Percentiles rank a stretch among this genome's conserved stretches.
phyloP scores from a whole-genome alignment of 2,113 vertebrate genomes.

The Brienomyrus brachyistius region DNA sequence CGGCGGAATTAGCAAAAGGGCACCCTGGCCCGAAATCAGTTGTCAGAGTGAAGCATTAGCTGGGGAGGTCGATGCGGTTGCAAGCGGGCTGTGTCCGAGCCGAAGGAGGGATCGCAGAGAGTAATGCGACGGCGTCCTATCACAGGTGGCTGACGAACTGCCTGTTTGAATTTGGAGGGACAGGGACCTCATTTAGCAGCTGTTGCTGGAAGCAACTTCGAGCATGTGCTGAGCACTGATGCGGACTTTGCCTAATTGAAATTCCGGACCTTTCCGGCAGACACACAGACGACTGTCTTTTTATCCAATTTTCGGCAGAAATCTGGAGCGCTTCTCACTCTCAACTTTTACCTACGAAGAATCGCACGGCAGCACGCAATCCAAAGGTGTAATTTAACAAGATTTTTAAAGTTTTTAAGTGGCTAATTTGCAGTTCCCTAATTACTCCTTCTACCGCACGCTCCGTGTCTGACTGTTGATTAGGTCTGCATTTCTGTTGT shows the following conservation, averaged over 20 bases:
- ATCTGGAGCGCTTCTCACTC: neutral
- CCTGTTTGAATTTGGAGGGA: neutral
- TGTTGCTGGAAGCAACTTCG: neutral
- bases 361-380: neutral
- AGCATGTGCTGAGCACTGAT: neutral
- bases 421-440: neutral
- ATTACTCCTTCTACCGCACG: neutral
- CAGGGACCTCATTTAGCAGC: neutral
- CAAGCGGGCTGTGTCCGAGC: neutral
- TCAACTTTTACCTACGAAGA: neutral
- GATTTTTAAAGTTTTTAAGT: neutral
- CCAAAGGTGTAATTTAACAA: neutral
- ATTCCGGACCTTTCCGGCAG: conserved; percentile 1
- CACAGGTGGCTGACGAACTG: neutral
- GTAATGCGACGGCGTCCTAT: neutral
- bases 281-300: conserved; percentile 2
- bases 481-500: neutral
- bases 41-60: neutral
- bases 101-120: neutral
- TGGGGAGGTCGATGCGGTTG: neutral
- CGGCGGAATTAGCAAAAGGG: neutral
- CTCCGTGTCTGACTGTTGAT: neutral
- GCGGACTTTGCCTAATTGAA: neutral
- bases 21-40: neutral
- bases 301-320: conserved; percentile 1